These are phyloP conservation scores for Nylanderia fulva DNA, from an alignment of 1,140 invertebrate species.

Conservation along the genomic window DNA sequence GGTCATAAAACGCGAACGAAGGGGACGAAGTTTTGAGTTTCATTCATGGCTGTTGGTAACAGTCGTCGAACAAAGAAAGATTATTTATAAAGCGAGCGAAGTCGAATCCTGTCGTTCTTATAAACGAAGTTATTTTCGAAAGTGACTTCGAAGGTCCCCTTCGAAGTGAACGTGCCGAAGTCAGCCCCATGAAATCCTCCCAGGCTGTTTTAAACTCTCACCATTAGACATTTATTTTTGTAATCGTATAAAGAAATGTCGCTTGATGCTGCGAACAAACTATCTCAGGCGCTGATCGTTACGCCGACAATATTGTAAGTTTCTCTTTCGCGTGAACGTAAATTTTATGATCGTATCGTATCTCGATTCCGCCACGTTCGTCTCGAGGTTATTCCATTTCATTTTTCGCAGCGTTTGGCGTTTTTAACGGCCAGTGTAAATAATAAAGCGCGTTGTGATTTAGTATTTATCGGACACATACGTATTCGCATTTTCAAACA, in stretches of 20 bases:
- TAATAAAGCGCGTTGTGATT: slow-evolving; percentile 13
- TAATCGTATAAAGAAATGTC: slow-evolving; percentile 36
- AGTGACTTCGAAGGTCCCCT: slow-evolving; percentile 15
- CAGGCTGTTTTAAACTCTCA: slow-evolving; percentile 19
- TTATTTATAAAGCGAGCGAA: slow-evolving; percentile 52
- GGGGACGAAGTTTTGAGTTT: slow-evolving; percentile 28
- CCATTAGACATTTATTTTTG: slow-evolving; percentile 46
- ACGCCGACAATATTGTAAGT: slow-evolving; percentile 52
- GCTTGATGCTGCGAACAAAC: neutral
- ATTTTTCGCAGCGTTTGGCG: neutral
- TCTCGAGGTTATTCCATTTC: slow-evolving; percentile 46
- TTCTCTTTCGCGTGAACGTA: slow-evolving; percentile 41
- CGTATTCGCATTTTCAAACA: neutral
- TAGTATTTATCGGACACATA: neutral
- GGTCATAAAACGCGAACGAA: slow-evolving; percentile 32
- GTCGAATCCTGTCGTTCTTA: slow-evolving; percentile 50
- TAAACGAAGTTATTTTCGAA: slow-evolving; percentile 60
- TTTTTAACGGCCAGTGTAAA: slow-evolving; percentile 15
- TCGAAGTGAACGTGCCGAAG: neutral
- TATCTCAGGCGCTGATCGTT: slow-evolving; percentile 5
- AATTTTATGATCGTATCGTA: slow-evolving; percentile 29
- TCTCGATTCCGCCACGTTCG: neutral
- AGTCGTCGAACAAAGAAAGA: slow-evolving; percentile 44
- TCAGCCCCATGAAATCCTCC: neutral
- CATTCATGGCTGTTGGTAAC: slow-evolving; percentile 44